A percentile compares a stretch with the other conserved stretches of the same genome.
Conservation (phyloP, 2,888 invertebrate species). For the Leptinotarsa tumamoca region DNA sequence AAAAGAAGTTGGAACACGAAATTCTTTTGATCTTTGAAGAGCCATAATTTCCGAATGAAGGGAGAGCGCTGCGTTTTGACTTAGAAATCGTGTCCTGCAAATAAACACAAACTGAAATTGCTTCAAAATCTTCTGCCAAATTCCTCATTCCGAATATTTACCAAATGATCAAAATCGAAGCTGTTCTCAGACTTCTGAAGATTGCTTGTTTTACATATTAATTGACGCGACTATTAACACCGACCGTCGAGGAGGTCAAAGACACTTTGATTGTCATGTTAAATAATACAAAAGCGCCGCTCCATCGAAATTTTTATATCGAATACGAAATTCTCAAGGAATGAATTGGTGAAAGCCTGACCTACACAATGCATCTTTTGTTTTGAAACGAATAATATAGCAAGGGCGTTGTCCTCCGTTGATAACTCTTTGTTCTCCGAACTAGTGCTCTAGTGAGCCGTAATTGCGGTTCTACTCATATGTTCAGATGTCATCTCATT, state of each 20-base stretch:
- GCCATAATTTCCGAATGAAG: no score
- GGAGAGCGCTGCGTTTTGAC: neutral
- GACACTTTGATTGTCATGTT: slow-evolving; percentile 9
- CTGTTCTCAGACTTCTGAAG: no score
- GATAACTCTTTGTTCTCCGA: slow-evolving; percentile 15
- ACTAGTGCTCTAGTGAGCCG: neutral
- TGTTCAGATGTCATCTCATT: slow-evolving; percentile 8
- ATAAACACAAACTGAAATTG: no score
- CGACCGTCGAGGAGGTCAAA: slow-evolving; percentile 11
- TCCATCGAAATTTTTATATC: neutral
- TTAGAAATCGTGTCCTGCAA: no score
- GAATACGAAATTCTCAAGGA: neutral
- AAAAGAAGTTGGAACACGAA: no score
- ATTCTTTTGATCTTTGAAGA: no score
- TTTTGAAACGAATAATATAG: slow-evolving; percentile 21
- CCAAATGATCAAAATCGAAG: no score
- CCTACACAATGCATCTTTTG: slow-evolving; percentile 40
- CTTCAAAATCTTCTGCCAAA: no score
- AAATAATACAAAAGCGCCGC: neutral
- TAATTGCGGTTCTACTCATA: slow-evolving; percentile 9
- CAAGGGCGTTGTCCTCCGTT: slow-evolving; percentile 18
- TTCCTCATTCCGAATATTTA: no score
- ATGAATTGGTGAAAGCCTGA: slow-evolving; percentile 38
- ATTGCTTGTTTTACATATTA: no score
- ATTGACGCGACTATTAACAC: neutral